Evolutionary conservation across 2,888 invertebrate species (phyloP), one percentile per base, ranked within the genome.

Genomic region (Scaptodrosophila latifasciaeformis): DNA sequence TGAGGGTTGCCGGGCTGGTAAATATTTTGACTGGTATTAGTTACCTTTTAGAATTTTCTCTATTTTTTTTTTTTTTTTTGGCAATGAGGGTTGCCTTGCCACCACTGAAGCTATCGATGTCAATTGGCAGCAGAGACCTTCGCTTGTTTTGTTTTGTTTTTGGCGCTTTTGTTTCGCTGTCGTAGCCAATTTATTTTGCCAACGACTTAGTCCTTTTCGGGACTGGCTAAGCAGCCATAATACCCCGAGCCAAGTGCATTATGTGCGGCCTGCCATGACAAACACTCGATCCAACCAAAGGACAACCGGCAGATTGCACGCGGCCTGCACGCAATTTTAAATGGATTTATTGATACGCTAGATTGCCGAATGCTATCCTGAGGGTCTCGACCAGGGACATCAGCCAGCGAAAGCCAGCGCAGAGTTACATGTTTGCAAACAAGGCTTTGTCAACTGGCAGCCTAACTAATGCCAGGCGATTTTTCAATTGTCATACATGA

Each of bases 401-500:
- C n/a, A n/a, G n/a, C n/a, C n/a, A n/a, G n/a, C n/a, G 24, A 7
- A 24, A 3, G 4, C 24, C 24, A 29, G 30, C 39, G 29, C 30
- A n/a, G 50, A 54, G 55, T 56, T 49, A 72, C 72, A 66, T 78
- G 75, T 76, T 76, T 76, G 79, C 79, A 76, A 76, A 76, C 75
- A 76, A 62, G 71, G 35, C 42, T 34, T 48, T 43, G 24, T 37
- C 34, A 10, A n/a, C 37, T 40, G 13, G 13, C 10, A 17, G 37
- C 48, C 35, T 18, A 70, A 61, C 59, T 72, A 76, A 74, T 68
- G 66, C 67, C 70, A 54, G 56, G 59, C 70, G 62, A 82, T 83
- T 83, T 82, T 70, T 83, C 83, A 83, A 83, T 79, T 83, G 81
- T 82, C 82, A 67, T 70, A 35, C 19, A 54, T n/a, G n/a, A n/a